Percentiles rank a stretch among this genome's conserved stretches.
phyloP scores from a whole-genome alignment of 1,140 invertebrate genomes.

The Drosophila seguyi region DNA sequence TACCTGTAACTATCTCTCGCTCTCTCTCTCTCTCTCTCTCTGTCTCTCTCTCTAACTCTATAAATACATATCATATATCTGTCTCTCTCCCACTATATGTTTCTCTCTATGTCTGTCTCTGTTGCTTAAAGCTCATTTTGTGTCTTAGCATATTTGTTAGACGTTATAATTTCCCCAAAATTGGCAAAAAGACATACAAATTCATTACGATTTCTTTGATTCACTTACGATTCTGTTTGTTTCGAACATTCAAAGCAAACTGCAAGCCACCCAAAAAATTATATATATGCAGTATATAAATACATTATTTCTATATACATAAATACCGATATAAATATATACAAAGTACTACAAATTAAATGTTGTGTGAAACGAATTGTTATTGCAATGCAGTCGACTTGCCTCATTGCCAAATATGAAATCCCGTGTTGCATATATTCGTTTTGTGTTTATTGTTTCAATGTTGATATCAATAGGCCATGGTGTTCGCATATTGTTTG shows the following conservation, averaged over 20 bases:
- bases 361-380: conserved; percentile 74
- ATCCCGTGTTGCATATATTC: conserved; percentile 38
- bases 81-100: conserved; percentile 46
- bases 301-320: conserved; percentile 60
- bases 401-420: conserved; percentile 64
- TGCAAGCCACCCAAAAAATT: conserved; percentile 42
- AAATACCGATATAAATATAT: conserved; percentile 42
- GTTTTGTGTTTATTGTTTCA: conserved; percentile 56
- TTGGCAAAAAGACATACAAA: conserved; percentile 50
- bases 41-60: conserved; percentile 36
- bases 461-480: conserved; percentile 45
- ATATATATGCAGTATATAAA: conserved; percentile 45
- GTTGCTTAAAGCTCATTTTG: conserved; percentile 70
- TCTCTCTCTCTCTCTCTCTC: conserved; percentile 41
- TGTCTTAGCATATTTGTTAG: conserved; percentile 56
- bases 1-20: conserved; percentile 51
- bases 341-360: conserved; percentile 66
- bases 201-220: conserved; percentile 49
- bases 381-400: conserved; percentile 64
- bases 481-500: conserved; percentile 52
- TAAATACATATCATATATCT: conserved; percentile 26
- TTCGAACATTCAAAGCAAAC: conserved; percentile 56
- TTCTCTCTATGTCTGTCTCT: conserved; percentile 52
- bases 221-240: conserved; percentile 40
- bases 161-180: conserved; percentile 47